Conservation (phyloP, 2,113 vertebrate species). For the Symphodus melops region DNA sequence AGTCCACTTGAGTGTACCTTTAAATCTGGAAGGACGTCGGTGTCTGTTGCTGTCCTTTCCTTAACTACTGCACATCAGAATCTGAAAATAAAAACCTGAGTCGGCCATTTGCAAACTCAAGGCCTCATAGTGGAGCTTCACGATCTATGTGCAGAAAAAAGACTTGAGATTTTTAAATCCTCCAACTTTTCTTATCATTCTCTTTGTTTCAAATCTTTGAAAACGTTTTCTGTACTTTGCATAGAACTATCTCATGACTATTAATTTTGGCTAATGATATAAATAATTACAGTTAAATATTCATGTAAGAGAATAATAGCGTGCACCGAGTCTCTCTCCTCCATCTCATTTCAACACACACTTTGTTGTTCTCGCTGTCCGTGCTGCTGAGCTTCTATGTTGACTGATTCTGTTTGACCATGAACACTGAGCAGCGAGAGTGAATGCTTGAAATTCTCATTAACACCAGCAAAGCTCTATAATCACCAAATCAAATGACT, state of each 20-base stretch:
- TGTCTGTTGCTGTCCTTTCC: too few species aligned
- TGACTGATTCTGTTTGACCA: slow-evolving; percentile 36
- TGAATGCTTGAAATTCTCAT: slow-evolving; percentile 23
- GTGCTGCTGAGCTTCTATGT: slow-evolving; percentile 7
- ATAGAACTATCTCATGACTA: too few species aligned
- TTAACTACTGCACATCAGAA: too few species aligned
- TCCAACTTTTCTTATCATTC: not conserved
- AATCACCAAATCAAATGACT: slow-evolving; percentile 6
- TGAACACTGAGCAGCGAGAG: slow-evolving; percentile 19
- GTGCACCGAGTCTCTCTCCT: not conserved
- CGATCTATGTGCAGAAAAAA: too few species aligned
- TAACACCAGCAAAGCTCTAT: slow-evolving; percentile 12
- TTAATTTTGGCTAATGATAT: slow-evolving; percentile 21
- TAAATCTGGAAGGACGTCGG: too few species aligned
- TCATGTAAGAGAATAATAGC: slow-evolving; percentile 23
- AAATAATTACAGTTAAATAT: slow-evolving; percentile 24
- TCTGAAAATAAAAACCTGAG: too few species aligned
- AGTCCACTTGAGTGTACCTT: too few species aligned
- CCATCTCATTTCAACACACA: slow-evolving; percentile 10
- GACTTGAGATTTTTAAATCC: not conserved
- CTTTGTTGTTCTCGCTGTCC: slow-evolving; percentile 2
- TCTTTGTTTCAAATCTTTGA: not conserved
- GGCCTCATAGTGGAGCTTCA: too few species aligned
- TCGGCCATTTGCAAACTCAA: too few species aligned
- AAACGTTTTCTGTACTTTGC: not conserved